Percentiles rank a stretch among this genome's conserved stretches.
phyloP scores from a whole-genome alignment of 2,888 invertebrate species.

The Ptychoptera albimana region DNA sequence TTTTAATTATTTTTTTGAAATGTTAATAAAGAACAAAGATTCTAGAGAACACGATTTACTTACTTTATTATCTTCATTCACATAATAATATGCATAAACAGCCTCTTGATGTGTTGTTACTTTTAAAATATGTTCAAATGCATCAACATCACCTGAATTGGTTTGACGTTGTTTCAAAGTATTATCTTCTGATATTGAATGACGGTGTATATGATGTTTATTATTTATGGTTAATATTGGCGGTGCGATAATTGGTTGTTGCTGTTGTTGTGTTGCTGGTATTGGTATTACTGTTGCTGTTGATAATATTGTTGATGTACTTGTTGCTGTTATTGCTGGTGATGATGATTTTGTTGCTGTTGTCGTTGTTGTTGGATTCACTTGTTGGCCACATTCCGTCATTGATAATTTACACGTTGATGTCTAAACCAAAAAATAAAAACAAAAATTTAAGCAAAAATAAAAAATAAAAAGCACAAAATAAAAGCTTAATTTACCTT shows the following conservation, averaged over 20 bases:
- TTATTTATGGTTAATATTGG: conserved; percentile 2
- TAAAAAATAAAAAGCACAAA: neutral
- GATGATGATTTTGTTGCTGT: no score
- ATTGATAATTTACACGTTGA: conserved; percentile 46
- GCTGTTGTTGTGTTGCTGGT: no score
- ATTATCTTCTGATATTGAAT: neutral
- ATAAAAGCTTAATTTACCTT: conserved; percentile 1
- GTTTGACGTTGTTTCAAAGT: neutral
- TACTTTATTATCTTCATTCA: conserved; percentile 72
- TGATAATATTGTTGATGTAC: no score
- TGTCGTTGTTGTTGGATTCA: no score
- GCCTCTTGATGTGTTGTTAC: conserved; percentile 79
- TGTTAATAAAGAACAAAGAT: neutral
- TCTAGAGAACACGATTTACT: conserved; percentile 6
- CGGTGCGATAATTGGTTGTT: no score
- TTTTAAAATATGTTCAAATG: conserved; percentile 53
- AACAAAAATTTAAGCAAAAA: neutral
- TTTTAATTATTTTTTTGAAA: neutral
- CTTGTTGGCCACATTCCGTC: conserved; percentile 41
- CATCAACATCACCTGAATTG: conserved; percentile 31
- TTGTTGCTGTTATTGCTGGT: no score
- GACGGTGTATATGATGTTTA: neutral
- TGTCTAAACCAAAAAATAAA: conserved; percentile 13
- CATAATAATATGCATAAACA: conserved; percentile 76
- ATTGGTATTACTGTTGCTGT: no score